phyloP scores from a whole-genome alignment of 1,140 invertebrate genomes.

The Bombus pyrosoma region DNA sequence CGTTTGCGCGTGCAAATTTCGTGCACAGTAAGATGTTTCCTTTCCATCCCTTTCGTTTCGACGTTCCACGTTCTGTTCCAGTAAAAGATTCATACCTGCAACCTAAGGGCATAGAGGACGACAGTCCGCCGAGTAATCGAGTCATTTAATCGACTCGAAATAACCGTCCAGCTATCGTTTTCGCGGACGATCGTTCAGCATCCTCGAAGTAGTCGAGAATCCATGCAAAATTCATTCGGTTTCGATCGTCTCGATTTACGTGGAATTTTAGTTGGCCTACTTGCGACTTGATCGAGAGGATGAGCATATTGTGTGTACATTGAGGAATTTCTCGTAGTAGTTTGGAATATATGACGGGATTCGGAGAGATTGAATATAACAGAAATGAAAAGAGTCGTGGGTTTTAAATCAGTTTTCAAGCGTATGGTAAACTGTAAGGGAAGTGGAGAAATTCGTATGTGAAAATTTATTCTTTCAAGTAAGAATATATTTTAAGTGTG shows the following conservation, averaged over 20 bases:
- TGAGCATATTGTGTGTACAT: not conserved
- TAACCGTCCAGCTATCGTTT: slow-evolving; percentile 37
- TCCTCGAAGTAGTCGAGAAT: not conserved
- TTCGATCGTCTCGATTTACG: not conserved
- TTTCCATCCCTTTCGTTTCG: not conserved
- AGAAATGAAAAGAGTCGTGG: not conserved
- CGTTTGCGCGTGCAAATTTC: slow-evolving; percentile 64
- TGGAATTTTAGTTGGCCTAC: slow-evolving; percentile 17
- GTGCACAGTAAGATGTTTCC: not conserved
- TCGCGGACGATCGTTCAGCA: not conserved
- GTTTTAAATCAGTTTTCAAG: not conserved
- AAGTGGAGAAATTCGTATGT: not conserved
- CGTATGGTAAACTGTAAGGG: not conserved
- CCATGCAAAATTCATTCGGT: not conserved
- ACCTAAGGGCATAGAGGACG: not conserved
- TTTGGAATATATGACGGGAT: not conserved
- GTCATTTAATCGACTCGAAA: slow-evolving; percentile 65
- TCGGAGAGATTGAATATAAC: not conserved
- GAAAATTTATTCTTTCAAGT: not conserved
- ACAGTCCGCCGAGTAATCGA: slow-evolving; percentile 51
- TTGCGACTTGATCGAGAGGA: not conserved
- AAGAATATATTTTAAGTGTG: too few relatives aligned
- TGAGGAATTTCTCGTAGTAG: not conserved
- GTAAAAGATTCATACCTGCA: slow-evolving; percentile 55
- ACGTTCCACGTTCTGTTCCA: slow-evolving; percentile 1